These are phyloP conservation scores for Apantesis nais DNA, from an alignment of 2,888 invertebrate species.

Conservation along the genomic window DNA sequence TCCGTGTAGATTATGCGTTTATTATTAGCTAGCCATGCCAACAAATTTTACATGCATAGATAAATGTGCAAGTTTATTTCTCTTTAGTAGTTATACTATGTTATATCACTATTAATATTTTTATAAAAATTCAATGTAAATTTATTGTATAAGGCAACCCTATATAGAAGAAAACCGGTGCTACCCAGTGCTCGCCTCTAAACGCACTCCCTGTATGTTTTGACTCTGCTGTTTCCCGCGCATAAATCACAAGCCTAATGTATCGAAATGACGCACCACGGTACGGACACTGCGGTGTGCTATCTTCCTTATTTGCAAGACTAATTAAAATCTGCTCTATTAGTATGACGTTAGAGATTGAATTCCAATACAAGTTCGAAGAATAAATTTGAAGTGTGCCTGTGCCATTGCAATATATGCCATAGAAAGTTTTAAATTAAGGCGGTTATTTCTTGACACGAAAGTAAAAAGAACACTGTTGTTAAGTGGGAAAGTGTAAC, in stretches of 20 bases:
- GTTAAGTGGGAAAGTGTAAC: conserved; percentile 52
- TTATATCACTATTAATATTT: no score
- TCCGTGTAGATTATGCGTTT: no score
- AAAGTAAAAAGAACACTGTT: conserved; percentile 58
- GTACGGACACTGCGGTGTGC: conserved; percentile 56
- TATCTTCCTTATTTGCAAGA: conserved; percentile 54
- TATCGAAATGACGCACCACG: conserved; percentile 79
- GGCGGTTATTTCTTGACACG: conserved; percentile 36
- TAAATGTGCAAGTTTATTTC: no score
- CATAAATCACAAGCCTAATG: conserved; percentile 84
- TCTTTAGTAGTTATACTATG: no score
- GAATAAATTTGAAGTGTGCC: neutral
- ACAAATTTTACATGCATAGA: no score
- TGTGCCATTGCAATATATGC: conserved; percentile 13
- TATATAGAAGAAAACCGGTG: conserved; percentile 48
- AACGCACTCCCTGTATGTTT: conserved; percentile 69
- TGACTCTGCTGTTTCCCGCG: conserved; percentile 78
- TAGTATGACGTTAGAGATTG: neutral
- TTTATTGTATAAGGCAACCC: conserved; percentile 52
- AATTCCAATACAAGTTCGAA: conserved; percentile 12
- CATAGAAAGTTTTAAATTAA: conserved; percentile 1
- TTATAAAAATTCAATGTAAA: neutral
- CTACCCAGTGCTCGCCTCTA: conserved; percentile 49
- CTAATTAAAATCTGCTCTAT: conserved; percentile 48
- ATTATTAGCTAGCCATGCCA: no score